These are phyloP conservation scores for Lepeophtheirus salmonis DNA, from an alignment of 1,140 invertebrate genomes.

Conservation along the genomic window DNA sequence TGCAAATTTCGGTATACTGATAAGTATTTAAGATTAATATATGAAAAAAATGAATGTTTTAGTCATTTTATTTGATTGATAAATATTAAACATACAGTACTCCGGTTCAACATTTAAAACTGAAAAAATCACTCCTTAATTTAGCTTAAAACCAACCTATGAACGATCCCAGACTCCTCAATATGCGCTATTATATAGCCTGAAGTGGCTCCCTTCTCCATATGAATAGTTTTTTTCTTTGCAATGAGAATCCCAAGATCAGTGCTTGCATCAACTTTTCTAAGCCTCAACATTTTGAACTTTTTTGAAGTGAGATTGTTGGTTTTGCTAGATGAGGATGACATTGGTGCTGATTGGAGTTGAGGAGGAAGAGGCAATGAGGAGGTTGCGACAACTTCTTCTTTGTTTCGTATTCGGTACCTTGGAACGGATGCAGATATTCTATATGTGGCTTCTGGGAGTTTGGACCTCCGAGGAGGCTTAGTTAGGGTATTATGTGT, in stretches of 20 bases:
- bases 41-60: background rate
- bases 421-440: background rate
- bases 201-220: conserved; percentile 41
- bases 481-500: background rate
- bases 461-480: conserved; percentile 15
- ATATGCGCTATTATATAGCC: conserved; percentile 66
- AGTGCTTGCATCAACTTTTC: conserved; percentile 40
- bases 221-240: conserved; percentile 38
- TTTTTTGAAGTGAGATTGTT: conserved; percentile 13
- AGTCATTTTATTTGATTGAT: too few relatives aligned
- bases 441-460: conserved; percentile 8
- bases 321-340: background rate
- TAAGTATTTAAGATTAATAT: background rate
- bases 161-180: conserved; percentile 51
- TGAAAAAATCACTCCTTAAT: background rate
- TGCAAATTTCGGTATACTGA: background rate
- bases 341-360: too few relatives aligned
- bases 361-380: background rate
- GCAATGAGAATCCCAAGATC: conserved; percentile 67
- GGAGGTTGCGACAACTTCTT: background rate
- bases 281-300: conserved; percentile 43
- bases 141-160: conserved; percentile 38
- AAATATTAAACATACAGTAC: too few relatives aligned
- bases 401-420: background rate
- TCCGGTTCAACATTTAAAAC: background rate